Evolutionary conservation across 2,113 vertebrate species (phyloP), one percentile per base, ranked within the genome.

Genomic region (Limnothrissa miodon): DNA sequence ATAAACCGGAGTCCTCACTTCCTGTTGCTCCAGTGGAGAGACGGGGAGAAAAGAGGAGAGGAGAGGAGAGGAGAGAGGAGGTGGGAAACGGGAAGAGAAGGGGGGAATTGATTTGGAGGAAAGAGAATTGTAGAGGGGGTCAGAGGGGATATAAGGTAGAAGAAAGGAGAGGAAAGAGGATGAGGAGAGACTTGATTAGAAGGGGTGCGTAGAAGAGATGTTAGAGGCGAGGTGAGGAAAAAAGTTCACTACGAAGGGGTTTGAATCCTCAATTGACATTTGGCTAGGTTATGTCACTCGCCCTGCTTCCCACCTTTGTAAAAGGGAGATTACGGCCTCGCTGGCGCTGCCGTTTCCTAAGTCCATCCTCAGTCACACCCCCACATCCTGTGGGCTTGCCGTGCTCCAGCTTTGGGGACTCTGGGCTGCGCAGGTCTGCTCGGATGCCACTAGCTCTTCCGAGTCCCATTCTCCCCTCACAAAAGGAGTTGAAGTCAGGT

Each of bases 1-100:
- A 95, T 94, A 95, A 95, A 94, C 95, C 87, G 87, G 82, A 92
- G 90, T 91, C 89, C 88, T 88, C 79, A 84, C 88, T 92, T 93
- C 88, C 89, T 88, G 88, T 87, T 87, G 79, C 81, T 78, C 78
- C 83, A 91, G 89, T 81, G 85, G 83, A 88, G 87, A 86, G 86
- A 42, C 42, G 89, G 90, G 88, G 83, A 88, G 83, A 88, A 87
- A 85, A 90, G 91, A 89, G 84, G 88, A 82, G 81, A 81, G 85
- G 85, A 83, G 59, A 66, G 59, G 59, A 66, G 59, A 33, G 59
- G 25, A 29, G 25, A 66, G 25, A 80, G 5, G 42, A 42, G 42
- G n/a, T n/a, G 21, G 5, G 51, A 25, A 33, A 25, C 3, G 11
- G 9, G 33, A 51, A 59, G 82, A 83, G 78, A 29, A 9, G 66